phyloP scores from a whole-genome alignment of 2,797 vertebrate species.

The Acanthurus tractus region DNA sequence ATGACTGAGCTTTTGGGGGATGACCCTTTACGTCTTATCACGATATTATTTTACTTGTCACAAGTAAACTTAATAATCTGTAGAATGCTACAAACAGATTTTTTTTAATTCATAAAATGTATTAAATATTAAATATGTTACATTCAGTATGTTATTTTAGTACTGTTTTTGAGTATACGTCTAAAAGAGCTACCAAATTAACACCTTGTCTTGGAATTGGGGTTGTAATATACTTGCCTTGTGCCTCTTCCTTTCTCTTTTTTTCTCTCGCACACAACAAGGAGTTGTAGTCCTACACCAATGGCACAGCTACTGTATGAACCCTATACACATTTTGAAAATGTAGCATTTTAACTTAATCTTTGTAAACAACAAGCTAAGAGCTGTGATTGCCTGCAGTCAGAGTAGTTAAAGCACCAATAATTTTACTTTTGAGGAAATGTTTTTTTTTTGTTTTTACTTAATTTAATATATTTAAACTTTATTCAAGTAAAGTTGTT shows the following conservation, averaged over 20 bases:
- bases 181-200: too few relatives aligned
- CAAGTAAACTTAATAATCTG: too few relatives aligned
- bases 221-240: neutral
- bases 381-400: slow-evolving; percentile 17
- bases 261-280: neutral
- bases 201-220: too few relatives aligned
- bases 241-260: neutral
- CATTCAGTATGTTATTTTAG: too few relatives aligned
- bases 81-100: too few relatives aligned
- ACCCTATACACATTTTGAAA: slow-evolving; percentile 12
- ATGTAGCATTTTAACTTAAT: slow-evolving; percentile 42
- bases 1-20: too few relatives aligned
- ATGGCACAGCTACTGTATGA: slow-evolving; percentile 4
- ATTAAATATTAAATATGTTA: too few relatives aligned
- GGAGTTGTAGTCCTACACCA: neutral
- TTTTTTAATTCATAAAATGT: too few relatives aligned
- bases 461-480: slow-evolving; percentile 1
- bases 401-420: slow-evolving; percentile 31
- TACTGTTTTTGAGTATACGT: too few relatives aligned
- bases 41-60: too few relatives aligned
- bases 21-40: too few relatives aligned
- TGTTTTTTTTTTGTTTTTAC: slow-evolving; percentile 14
- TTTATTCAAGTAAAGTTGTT: slow-evolving; percentile 7
- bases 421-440: slow-evolving; percentile 22
- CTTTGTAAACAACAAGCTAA: slow-evolving; percentile 8